Conservation (phyloP, 2,113 vertebrate species). For the Solea senegalensis region DNA sequence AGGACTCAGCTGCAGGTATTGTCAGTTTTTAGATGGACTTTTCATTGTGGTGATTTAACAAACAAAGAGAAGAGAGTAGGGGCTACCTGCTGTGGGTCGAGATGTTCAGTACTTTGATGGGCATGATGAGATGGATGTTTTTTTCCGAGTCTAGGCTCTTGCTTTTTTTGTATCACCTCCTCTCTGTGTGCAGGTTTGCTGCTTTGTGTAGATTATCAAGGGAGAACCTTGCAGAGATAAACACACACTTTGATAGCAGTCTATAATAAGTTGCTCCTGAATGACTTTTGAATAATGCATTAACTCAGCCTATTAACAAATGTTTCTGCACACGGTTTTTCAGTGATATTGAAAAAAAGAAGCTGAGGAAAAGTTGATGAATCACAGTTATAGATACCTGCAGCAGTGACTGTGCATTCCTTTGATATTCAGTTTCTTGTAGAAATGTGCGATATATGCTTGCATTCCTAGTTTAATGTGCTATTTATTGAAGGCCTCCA, state of each 20-base stretch:
- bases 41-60: slow-evolving; percentile 22
- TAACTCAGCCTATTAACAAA: slow-evolving; percentile 40
- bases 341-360: too few species aligned
- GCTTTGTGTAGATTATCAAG: slow-evolving; percentile 24
- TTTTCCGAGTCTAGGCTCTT: slow-evolving; percentile 10
- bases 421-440: too few species aligned
- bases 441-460: too few species aligned
- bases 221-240: slow-evolving; percentile 14
- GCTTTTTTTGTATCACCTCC: slow-evolving; percentile 3
- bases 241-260: slow-evolving; percentile 39
- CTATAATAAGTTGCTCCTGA: slow-evolving; percentile 45
- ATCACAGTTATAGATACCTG: too few species aligned
- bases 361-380: too few species aligned
- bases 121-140: slow-evolving; percentile 8
- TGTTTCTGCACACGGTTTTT: slow-evolving; percentile 28
- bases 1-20: too few species aligned
- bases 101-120: slow-evolving; percentile 51
- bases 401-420: too few species aligned
- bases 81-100: slow-evolving; percentile 28
- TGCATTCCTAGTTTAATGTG: too few species aligned
- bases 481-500: too few species aligned
- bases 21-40: too few species aligned
- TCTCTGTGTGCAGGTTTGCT: slow-evolving; percentile 19
- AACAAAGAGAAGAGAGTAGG: slow-evolving; percentile 32
- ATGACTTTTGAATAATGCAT: slow-evolving; percentile 54